Evolutionary conservation across 2,888 invertebrate species (phyloP).

Genomic region (Cantharis rustica): DNA sequence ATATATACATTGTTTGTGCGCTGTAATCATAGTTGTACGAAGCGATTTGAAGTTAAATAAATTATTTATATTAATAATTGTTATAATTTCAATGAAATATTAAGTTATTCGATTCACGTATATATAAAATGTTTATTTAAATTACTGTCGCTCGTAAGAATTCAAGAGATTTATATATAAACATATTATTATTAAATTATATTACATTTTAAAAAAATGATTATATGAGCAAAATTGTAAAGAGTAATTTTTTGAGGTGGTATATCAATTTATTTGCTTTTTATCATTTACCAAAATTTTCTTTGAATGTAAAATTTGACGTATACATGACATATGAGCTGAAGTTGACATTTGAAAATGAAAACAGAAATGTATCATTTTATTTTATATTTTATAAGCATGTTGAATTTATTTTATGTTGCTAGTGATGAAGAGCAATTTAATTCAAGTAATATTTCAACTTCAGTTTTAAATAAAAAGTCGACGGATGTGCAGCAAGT

Average conservation of each 20-base stretch:
- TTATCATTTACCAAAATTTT: background rate
- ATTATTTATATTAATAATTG: background rate
- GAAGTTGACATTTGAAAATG: conserved; percentile 4
- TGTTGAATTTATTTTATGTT: background rate
- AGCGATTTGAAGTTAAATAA: no score
- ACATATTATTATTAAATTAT: background rate
- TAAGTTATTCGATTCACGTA: background rate
- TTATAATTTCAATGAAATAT: background rate
- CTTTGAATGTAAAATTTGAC: conserved; percentile 5
- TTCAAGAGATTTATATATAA: background rate
- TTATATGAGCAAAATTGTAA: background rate
- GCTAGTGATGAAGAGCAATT: background rate
- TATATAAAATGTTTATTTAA: background rate
- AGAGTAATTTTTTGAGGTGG: background rate
- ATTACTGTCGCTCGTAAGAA: background rate
- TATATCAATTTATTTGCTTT: background rate
- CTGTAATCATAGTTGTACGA: no score
- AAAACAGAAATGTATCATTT: conserved; percentile 8
- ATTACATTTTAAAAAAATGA: background rate
- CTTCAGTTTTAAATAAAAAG: background rate
- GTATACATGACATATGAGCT: conserved; percentile 2
- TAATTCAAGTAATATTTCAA: background rate
- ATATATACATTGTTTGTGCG: no score
- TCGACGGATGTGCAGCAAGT: background rate
- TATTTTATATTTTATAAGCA: conserved; percentile 5